Percentiles rank a stretch among this genome's conserved stretches.
These are phyloP conservation scores for Timandra comae DNA, from an alignment of 2,888 invertebrate genomes.

Conservation along the genomic window DNA sequence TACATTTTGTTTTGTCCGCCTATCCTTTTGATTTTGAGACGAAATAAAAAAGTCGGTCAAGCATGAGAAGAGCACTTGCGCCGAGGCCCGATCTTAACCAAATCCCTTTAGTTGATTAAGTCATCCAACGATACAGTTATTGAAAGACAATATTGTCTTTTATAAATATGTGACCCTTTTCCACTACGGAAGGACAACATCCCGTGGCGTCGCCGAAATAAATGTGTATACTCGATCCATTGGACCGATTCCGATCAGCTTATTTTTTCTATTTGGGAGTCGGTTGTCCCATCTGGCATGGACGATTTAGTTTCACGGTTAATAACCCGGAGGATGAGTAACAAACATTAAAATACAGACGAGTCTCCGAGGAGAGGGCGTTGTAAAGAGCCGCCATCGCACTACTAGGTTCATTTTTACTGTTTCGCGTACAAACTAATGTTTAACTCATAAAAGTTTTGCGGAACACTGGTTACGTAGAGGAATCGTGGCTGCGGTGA, in stretches of 20 bases:
- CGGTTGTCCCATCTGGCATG: constrained; percentile 21
- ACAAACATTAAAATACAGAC: constrained; percentile 21
- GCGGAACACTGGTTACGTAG: constrained; percentile 14
- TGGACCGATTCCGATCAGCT: constrained; percentile 21
- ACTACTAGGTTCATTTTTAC: constrained; percentile 16
- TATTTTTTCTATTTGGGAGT: constrained; percentile 20
- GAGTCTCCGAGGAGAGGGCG: constrained; percentile 11
- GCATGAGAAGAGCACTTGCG: constrained; percentile 18
- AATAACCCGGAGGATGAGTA: constrained; percentile 23
- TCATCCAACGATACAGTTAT: constrained; percentile 24
- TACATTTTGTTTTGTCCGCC: constrained; percentile 15
- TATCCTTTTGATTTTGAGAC: constrained; percentile 20
- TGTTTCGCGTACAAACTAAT: constrained; percentile 16
- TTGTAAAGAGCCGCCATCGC: constrained; percentile 19
- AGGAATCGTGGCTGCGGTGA: constrained; percentile 20
- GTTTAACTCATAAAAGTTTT: constrained; percentile 17
- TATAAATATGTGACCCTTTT: constrained; percentile 25
- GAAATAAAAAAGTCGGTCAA: constrained; percentile 24
- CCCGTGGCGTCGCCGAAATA: constrained; percentile 25
- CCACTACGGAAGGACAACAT: constrained; percentile 23
- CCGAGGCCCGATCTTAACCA: constrained; percentile 18
- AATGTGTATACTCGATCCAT: constrained; percentile 24
- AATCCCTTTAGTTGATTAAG: constrained; percentile 26
- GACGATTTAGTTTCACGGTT: constrained; percentile 24
- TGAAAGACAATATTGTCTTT: constrained; percentile 25